A percentile compares a stretch with the other conserved stretches of the same genome.
These are phyloP conservation scores for Pangasianodon gigas DNA, from an alignment of 2,113 vertebrate species.

Conservation along the genomic window DNA sequence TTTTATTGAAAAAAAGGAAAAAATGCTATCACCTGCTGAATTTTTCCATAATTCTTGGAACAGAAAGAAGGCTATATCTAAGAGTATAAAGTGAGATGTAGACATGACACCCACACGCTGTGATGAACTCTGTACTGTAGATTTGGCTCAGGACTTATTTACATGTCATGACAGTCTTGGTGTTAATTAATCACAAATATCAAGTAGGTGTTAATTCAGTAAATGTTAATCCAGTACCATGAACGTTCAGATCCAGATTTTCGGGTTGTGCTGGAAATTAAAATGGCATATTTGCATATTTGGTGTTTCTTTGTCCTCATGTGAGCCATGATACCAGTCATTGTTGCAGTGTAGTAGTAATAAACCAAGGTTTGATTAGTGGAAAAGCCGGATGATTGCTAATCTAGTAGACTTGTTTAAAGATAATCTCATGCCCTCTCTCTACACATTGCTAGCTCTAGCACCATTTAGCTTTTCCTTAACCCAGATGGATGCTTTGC, in stretches of 20 bases:
- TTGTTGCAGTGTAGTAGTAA: neutral
- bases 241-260: neutral
- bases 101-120: neutral
- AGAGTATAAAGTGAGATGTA: neutral
- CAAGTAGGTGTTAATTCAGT: neutral
- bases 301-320: neutral
- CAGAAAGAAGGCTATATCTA: neutral
- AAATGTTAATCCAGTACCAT: neutral
- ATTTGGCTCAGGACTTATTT: neutral
- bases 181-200: neutral
- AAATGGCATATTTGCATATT: neutral
- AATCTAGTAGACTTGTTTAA: neutral
- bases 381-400: neutral
- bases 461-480: neutral
- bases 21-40: neutral
- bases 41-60: neutral
- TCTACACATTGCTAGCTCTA: neutral
- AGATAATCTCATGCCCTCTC: neutral
- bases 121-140: neutral
- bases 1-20: neutral
- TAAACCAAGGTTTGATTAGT: neutral
- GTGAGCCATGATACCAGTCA: neutral
- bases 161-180: neutral
- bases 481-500: neutral
- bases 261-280: neutral